A percentile compares a stretch with the other conserved stretches of the same genome.
These are phyloP conservation scores for Megaustenia siamemsis DNA, from an alignment of 2,888 invertebrate genomes.

Conservation along the genomic window DNA sequence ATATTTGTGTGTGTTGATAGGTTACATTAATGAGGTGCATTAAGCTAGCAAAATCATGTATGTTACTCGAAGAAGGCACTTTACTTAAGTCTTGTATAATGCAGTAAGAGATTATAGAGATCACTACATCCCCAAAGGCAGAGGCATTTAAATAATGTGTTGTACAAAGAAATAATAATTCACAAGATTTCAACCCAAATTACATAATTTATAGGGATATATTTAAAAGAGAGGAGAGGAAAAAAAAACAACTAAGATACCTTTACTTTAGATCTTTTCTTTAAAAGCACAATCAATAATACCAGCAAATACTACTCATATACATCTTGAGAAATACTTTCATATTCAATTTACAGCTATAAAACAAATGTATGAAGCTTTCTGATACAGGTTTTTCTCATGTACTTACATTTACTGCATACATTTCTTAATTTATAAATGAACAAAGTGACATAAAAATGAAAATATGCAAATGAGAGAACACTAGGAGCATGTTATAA, in stretches of 20 bases:
- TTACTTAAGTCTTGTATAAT: neutral
- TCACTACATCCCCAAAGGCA: neutral
- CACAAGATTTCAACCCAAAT: too few species aligned
- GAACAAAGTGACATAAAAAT: neutral
- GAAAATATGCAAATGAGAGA: conserved; percentile 8
- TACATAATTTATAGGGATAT: too few species aligned
- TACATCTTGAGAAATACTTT: neutral
- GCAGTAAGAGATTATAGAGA: neutral
- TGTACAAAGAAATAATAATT: too few species aligned
- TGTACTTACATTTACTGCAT: neutral
- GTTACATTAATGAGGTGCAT: too few species aligned
- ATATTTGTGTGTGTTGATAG: neutral
- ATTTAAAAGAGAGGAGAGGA: too few species aligned
- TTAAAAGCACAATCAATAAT: neutral
- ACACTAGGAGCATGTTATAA: conserved; percentile 1
- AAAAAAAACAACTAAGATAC: too few species aligned
- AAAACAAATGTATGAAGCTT: neutral
- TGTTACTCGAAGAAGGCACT: conserved; percentile 6
- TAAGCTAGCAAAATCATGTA: neutral
- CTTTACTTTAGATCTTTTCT: too few species aligned
- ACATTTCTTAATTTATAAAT: neutral
- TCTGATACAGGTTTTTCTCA: neutral
- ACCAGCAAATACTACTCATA: neutral
- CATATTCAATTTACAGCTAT: neutral
- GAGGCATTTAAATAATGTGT: too few species aligned